Evolutionary conservation across 2,888 invertebrate species (phyloP).

Genomic region (Neoaliturus tenellus): DNA sequence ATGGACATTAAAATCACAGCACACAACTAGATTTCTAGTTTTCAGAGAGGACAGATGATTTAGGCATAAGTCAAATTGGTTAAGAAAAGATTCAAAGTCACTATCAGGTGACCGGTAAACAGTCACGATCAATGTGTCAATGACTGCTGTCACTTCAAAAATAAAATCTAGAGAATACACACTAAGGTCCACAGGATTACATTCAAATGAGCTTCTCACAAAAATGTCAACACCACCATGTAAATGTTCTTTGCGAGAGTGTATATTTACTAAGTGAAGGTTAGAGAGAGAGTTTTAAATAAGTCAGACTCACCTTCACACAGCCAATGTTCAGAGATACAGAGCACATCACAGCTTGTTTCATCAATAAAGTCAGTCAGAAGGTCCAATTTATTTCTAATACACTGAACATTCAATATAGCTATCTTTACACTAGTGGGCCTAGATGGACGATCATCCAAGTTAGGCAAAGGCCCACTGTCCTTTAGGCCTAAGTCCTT

Average conservation of each 20-base stretch:
- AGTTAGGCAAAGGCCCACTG: too few species aligned
- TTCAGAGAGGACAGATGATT: neutral
- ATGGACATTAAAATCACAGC: neutral
- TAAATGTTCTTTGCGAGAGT: neutral
- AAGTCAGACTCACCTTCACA: neutral
- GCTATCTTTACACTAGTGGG: too few species aligned
- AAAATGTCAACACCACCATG: neutral
- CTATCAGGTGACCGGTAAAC: neutral
- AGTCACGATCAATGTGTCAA: neutral
- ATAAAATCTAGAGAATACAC: neutral
- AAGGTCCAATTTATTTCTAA: neutral
- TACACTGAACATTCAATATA: neutral
- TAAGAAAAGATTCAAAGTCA: neutral
- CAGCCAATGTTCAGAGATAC: neutral
- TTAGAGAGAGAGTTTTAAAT: neutral
- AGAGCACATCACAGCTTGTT: neutral
- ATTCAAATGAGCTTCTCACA: neutral
- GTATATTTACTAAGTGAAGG: neutral
- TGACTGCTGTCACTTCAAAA: neutral
- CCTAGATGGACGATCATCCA: too few species aligned
- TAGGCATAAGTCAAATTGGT: neutral
- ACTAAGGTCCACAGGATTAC: neutral
- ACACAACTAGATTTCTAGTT: too few species aligned
- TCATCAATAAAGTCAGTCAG: neutral
- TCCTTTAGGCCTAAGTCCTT: too few species aligned